Conservation (phyloP, 2,888 invertebrate genomes). For the Pseudoips prasinana region DNA sequence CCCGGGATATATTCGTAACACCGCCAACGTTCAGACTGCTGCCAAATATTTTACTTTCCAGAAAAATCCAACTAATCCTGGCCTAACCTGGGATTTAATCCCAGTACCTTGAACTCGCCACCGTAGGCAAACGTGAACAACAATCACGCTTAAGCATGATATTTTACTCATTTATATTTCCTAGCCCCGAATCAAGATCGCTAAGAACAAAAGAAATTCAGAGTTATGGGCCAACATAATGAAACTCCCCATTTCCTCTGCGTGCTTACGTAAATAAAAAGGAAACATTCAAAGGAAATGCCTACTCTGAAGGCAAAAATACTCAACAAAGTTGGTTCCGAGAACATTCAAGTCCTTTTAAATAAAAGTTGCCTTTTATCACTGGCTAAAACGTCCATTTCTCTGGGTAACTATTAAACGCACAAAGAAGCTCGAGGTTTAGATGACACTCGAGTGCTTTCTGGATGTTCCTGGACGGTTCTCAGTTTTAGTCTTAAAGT, state of each 20-base stretch:
- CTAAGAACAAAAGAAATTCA: constrained; percentile 37
- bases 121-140: constrained; percentile 15
- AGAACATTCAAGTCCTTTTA: constrained; percentile 58
- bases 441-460: constrained; percentile 43
- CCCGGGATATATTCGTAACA: too few relatives aligned
- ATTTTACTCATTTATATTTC: constrained; percentile 21
- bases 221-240: constrained; percentile 42
- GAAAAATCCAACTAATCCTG: too few relatives aligned
- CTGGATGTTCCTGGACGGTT: constrained; percentile 34
- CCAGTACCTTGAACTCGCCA: too few relatives aligned
- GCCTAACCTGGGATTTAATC: too few relatives aligned
- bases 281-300: constrained; percentile 49
- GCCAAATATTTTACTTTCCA: too few relatives aligned
- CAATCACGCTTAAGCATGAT: constrained; percentile 8
- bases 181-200: constrained; percentile 24
- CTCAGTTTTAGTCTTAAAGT: constrained; percentile 36
- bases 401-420: constrained; percentile 46
- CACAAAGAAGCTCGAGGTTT: constrained; percentile 45
- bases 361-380: constrained; percentile 68
- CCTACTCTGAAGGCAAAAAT: constrained; percentile 45
- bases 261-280: constrained; percentile 59
- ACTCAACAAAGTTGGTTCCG: constrained; percentile 46
- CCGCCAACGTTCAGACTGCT: too few relatives aligned
- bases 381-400: constrained; percentile 56
- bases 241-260: constrained; percentile 53